phyloP scores from a whole-genome alignment of 2,888 invertebrate genomes.

The Caenorhabditis macrosperma region DNA sequence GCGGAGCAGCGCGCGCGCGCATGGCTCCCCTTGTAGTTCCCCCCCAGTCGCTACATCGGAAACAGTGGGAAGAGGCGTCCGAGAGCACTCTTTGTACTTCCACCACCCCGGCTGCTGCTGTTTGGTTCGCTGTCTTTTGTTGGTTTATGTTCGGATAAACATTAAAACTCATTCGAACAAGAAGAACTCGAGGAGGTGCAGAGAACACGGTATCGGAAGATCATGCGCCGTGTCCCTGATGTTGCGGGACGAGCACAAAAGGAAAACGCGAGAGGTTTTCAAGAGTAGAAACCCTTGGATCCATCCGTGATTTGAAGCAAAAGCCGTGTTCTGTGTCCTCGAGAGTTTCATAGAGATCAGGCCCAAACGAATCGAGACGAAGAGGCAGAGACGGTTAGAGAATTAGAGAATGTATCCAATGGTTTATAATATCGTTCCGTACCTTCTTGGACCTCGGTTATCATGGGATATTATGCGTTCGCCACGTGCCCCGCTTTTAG shows the following conservation, averaged over 20 bases:
- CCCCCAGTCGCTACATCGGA: conserved; percentile 11
- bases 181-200: not conserved
- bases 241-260: conserved; percentile 7
- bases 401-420: too few species aligned
- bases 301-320: too few species aligned
- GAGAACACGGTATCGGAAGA: conserved; percentile 21
- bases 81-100: conserved; percentile 49
- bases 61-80: conserved; percentile 3
- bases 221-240: conserved; percentile 22
- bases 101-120: conserved; percentile 10
- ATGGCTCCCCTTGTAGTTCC: conserved; percentile 23
- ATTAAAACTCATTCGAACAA: conserved; percentile 50
- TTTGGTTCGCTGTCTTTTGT: conserved; percentile 37
- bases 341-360: too few species aligned
- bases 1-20: conserved; percentile 12
- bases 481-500: too few species aligned
- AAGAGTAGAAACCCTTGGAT: too few species aligned
- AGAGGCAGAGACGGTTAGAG: too few species aligned
- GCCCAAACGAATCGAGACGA: too few species aligned
- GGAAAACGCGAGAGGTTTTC: too few species aligned
- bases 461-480: too few species aligned
- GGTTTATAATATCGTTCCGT: too few species aligned
- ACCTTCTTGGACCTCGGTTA: too few species aligned
- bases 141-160: conserved; percentile 52
- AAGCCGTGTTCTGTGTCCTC: too few species aligned